These are phyloP conservation scores for Drosophila meridionalis DNA, from an alignment of 2,888 invertebrate species.

Conservation along the genomic window DNA sequence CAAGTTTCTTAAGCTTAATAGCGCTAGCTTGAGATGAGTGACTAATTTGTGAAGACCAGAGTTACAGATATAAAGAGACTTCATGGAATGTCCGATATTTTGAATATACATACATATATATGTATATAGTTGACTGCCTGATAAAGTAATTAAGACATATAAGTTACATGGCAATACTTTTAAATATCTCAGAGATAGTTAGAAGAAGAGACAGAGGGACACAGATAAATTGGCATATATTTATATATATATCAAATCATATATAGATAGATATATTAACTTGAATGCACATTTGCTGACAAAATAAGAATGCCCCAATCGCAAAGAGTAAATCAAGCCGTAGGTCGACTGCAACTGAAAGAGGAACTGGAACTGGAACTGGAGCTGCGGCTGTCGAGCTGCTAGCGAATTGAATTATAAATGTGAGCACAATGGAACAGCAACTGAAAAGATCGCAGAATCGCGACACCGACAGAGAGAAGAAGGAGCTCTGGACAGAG, in stretches of 20 bases:
- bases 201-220: background rate
- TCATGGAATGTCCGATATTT: too few species aligned
- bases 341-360: slow-evolving; percentile 13
- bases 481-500: slow-evolving; percentile 39
- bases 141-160: too few species aligned
- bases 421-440: slow-evolving; percentile 68
- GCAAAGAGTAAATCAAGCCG: slow-evolving; percentile 16
- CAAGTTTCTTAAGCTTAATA: background rate
- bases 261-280: background rate
- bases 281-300: background rate
- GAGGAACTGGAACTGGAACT: slow-evolving; percentile 21
- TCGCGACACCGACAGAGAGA: background rate
- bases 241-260: background rate
- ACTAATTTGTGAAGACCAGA: too few species aligned
- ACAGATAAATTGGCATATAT: background rate
- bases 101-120: too few species aligned
- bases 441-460: slow-evolving; percentile 11
- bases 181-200: background rate
- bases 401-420: slow-evolving; percentile 76
- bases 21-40: background rate
- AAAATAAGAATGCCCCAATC: slow-evolving; percentile 1
- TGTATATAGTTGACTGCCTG: too few species aligned
- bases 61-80: too few species aligned
- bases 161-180: too few species aligned
- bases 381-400: slow-evolving; percentile 16